These are phyloP conservation scores for Ptiloglossa arizonensis DNA, from an alignment of 1,140 invertebrate genomes.

Conservation along the genomic window DNA sequence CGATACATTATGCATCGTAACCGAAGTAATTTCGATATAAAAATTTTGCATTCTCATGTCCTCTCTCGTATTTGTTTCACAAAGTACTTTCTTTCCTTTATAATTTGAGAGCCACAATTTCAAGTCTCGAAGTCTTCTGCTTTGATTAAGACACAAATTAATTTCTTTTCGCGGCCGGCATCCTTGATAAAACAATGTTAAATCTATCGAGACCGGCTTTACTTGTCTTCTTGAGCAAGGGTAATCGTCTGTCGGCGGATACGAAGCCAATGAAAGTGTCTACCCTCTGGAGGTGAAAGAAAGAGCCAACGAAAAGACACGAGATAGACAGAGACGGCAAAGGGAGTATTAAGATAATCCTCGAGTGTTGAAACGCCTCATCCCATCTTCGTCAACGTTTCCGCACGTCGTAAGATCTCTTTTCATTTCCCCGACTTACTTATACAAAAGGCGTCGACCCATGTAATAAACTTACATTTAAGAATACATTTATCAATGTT, in stretches of 20 bases:
- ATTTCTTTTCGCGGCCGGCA: not conserved
- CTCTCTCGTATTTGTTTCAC: too few relatives aligned
- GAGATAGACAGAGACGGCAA: not conserved
- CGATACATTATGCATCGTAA: too few relatives aligned
- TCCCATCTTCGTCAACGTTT: slow-evolving; percentile 27
- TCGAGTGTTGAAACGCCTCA: slow-evolving; percentile 20
- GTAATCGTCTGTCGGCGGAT: slow-evolving; percentile 56
- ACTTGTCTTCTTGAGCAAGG: slow-evolving; percentile 37
- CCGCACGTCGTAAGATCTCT: not conserved
- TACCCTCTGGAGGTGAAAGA: slow-evolving; percentile 6
- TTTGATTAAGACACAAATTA: not conserved
- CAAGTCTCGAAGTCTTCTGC: not conserved
- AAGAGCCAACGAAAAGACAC: not conserved
- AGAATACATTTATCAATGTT: not conserved
- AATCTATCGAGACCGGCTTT: slow-evolving; percentile 58
- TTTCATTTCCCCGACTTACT: slow-evolving; percentile 13
- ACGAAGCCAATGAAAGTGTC: slow-evolving; percentile 27
- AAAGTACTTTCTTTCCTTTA: too few relatives aligned
- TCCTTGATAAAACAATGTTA: slow-evolving; percentile 39
- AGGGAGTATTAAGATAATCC: slow-evolving; percentile 45
- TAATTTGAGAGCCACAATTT: not conserved
- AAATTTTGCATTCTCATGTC: not conserved
- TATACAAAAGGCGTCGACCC: not conserved
- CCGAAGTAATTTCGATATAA: not conserved
- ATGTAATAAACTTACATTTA: slow-evolving; percentile 2